phyloP scores from a whole-genome alignment of 1,140 invertebrate genomes.

The Drosophila mayri region DNA sequence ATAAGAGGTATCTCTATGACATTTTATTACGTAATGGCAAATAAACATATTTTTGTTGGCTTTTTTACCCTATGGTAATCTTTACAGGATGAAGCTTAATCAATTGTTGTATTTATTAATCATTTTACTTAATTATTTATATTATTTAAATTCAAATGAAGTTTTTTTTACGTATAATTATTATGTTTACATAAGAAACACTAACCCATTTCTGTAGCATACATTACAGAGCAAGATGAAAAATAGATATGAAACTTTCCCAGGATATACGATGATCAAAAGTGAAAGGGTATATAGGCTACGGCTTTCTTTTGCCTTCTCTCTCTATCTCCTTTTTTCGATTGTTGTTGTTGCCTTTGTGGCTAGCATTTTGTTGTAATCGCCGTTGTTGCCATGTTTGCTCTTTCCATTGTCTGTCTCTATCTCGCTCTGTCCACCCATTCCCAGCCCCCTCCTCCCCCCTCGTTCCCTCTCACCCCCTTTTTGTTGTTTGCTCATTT shows the following conservation, averaged over 20 bases:
- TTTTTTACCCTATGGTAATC: neutral
- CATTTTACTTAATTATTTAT: neutral
- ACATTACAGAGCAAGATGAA: neutral
- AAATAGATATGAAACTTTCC: too few species aligned
- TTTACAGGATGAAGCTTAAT: too few species aligned
- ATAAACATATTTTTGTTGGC: neutral
- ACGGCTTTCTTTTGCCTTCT: neutral
- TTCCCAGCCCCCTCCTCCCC: neutral
- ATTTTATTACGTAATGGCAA: neutral
- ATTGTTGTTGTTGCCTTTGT: constrained; percentile 63
- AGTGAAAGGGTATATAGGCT: neutral
- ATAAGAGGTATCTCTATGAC: neutral
- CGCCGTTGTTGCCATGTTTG: constrained; percentile 59
- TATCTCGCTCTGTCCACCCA: constrained; percentile 17
- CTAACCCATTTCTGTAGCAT: neutral
- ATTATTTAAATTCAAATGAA: neutral
- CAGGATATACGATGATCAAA: neutral
- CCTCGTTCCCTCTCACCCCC: neutral
- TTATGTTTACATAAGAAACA: neutral
- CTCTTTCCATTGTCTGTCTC: constrained; percentile 40
- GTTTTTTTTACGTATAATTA: too few species aligned
- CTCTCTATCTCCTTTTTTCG: constrained; percentile 22
- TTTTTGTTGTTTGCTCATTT: constrained; percentile 60
- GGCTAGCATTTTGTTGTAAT: constrained; percentile 68
- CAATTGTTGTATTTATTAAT: too few species aligned